Evolutionary conservation across 2,113 vertebrate genomes (phyloP).

Genomic region (Varanus komodoensis): DNA sequence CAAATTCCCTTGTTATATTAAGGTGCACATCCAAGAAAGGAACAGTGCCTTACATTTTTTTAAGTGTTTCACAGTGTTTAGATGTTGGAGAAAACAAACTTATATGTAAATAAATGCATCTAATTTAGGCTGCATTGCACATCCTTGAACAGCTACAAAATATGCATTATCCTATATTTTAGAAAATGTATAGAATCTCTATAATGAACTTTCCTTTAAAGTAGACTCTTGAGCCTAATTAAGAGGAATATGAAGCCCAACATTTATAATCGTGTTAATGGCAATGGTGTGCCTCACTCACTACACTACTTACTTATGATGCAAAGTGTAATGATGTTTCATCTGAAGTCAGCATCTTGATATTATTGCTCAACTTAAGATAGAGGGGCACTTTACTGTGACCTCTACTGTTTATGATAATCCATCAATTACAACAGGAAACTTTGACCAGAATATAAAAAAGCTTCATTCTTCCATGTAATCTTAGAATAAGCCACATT

Average conservation of each 20-base stretch:
- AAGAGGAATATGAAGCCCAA: neutral
- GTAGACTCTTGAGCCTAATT: conserved; percentile 1
- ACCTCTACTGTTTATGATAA: conserved; percentile 22
- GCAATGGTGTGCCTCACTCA: neutral
- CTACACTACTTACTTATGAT: neutral
- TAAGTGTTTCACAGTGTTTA: too few species aligned
- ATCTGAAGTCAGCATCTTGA: conserved; percentile 25
- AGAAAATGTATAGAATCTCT: neutral
- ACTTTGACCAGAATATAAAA: conserved; percentile 5
- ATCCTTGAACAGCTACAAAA: neutral
- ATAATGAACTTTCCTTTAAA: neutral
- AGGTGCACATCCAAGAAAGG: too few species aligned
- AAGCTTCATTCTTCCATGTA: fast-evolving
- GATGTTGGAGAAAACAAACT: too few species aligned
- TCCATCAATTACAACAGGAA: neutral
- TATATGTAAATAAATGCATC: too few species aligned
- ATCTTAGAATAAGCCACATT: neutral
- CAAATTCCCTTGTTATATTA: too few species aligned
- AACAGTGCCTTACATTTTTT: too few species aligned
- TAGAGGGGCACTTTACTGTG: neutral
- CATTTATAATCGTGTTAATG: neutral
- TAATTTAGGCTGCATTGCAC: too few species aligned
- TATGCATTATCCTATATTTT: neutral
- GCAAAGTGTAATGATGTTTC: neutral
- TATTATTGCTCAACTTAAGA: neutral